Conservation (phyloP, 2,797 vertebrate genomes). For the Galaxias olidus region DNA sequence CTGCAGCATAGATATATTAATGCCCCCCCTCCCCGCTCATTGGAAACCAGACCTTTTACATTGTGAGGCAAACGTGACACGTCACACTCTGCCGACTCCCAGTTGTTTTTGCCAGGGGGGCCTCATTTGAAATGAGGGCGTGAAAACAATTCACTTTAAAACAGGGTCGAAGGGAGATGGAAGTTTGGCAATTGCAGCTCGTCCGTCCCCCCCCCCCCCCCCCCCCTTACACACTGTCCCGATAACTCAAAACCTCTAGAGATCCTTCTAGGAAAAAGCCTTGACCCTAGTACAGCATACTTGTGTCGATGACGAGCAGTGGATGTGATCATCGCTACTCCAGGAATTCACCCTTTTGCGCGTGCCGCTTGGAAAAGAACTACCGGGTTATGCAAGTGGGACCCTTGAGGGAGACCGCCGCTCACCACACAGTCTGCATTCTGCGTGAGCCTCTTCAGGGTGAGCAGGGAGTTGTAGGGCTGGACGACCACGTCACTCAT, state of each 20-base stretch:
- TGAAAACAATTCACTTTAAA: neutral
- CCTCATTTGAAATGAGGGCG: neutral
- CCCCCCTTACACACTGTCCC: neutral
- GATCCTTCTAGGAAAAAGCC: conserved; percentile 25
- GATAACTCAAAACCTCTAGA: conserved; percentile 13
- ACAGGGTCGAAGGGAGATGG: too few species aligned
- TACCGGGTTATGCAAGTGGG: conserved; percentile 16
- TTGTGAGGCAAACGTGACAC: neutral
- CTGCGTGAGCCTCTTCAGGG: conserved; percentile 95
- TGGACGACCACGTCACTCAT: conserved; percentile 99
- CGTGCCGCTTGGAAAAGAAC: too few species aligned
- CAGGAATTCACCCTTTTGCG: conserved; percentile 2
- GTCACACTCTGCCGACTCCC: neutral
- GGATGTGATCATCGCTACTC: neutral
- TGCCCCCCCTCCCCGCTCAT: neutral
- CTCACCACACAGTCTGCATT: conserved; percentile 97
- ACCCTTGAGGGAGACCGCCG: neutral
- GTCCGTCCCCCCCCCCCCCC: conserved; percentile 7
- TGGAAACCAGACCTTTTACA: neutral
- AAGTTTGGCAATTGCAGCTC: neutral
- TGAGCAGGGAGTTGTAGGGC: conserved; percentile 96
- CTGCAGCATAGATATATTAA: too few species aligned
- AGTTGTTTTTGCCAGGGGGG: neutral
- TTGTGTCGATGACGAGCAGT: conserved; percentile 18
- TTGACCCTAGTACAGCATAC: conserved; percentile 26